Evolutionary conservation across 2,888 invertebrate genomes (phyloP).

Genomic region (Saturnia pavonia): DNA sequence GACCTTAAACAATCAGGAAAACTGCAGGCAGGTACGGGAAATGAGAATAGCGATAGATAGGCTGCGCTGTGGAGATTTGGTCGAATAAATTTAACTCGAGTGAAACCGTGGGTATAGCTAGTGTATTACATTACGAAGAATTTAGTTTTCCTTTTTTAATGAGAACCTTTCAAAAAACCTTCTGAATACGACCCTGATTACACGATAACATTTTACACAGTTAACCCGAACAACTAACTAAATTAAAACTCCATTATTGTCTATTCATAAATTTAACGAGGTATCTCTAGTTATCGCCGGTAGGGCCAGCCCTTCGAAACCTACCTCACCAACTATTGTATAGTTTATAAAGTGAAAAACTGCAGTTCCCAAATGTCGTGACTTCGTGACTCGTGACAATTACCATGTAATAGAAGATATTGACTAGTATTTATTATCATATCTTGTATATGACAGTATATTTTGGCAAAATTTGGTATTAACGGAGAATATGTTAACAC

Average conservation of each 20-base stretch:
- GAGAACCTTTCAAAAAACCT: not conserved
- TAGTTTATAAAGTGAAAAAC: slow-evolving; percentile 37
- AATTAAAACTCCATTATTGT: slow-evolving; percentile 9
- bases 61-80: too few species aligned
- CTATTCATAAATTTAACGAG: slow-evolving; percentile 30
- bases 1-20: too few species aligned
- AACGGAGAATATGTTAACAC: not conserved
- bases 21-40: too few species aligned
- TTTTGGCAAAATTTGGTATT: not conserved
- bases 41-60: too few species aligned
- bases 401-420: not conserved
- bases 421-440: too few species aligned
- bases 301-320: slow-evolving; percentile 15
- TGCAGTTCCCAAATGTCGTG: slow-evolving; percentile 17
- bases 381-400: too few species aligned
- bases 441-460: not conserved
- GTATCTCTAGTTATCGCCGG: slow-evolving; percentile 24
- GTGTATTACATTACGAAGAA: too few species aligned
- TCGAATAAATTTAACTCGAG: too few species aligned
- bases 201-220: not conserved
- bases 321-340: slow-evolving; percentile 28
- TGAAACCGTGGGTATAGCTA: too few species aligned
- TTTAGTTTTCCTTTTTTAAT: too few species aligned
- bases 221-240: not conserved
- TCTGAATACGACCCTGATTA: not conserved